Evolutionary conservation across 2,113 vertebrate species (phyloP).

Genomic region (Gracilinanus agilis): DNA sequence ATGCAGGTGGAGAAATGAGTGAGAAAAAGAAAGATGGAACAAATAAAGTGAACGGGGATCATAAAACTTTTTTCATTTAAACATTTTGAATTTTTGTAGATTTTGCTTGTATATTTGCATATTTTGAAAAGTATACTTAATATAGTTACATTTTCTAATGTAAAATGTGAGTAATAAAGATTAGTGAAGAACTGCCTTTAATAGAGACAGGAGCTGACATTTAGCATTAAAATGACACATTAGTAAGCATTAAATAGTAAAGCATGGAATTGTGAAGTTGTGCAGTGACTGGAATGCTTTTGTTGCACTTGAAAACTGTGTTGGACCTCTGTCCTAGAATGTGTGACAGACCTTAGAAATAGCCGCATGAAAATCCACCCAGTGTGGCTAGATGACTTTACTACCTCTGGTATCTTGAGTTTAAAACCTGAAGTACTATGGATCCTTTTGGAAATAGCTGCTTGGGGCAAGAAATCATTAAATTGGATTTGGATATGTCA

Average conservation of each 20-base stretch:
- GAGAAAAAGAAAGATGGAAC: not conserved
- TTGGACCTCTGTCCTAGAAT: not conserved
- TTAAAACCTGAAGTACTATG: not conserved
- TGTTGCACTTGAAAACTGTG: not conserved
- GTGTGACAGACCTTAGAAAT: not conserved
- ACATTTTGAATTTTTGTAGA: not conserved
- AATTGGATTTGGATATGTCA: not conserved
- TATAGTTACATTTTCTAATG: not conserved
- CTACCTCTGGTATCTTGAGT: not conserved
- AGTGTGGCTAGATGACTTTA: not conserved
- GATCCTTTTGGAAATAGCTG: not conserved
- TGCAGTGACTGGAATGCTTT: not conserved
- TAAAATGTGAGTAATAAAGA: not conserved
- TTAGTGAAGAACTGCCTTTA: not conserved
- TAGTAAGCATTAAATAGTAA: not conserved
- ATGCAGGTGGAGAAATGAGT: conserved; percentile 4
- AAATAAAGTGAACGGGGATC: not conserved
- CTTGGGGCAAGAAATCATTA: not conserved
- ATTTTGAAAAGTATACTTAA: not conserved
- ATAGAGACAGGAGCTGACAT: not conserved
- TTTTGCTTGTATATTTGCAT: not conserved
- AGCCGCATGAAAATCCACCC: not conserved
- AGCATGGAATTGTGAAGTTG: not conserved
- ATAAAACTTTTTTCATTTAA: not conserved
- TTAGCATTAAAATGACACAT: not conserved